phyloP scores from a whole-genome alignment of 2,888 invertebrate species.

The Podabrus alpinus region DNA sequence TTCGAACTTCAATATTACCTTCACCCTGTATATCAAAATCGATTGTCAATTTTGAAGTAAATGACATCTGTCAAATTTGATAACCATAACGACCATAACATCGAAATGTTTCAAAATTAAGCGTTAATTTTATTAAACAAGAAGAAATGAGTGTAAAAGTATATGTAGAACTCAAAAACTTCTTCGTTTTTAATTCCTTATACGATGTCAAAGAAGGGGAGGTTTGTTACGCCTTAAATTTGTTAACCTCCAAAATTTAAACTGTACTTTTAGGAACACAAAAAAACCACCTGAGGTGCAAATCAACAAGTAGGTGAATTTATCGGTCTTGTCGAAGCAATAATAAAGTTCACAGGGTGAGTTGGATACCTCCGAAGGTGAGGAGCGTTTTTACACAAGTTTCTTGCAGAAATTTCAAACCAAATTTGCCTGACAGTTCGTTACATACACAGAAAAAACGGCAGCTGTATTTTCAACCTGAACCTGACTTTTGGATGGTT shows the following conservation, averaged over 20 bases:
- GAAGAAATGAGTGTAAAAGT: conserved; percentile 51
- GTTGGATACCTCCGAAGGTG: conserved; percentile 43
- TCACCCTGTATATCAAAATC: neutral
- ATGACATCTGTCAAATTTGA: neutral
- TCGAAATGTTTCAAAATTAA: conserved; percentile 5
- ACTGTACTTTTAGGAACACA: conserved; percentile 70
- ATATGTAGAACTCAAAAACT: conserved; percentile 62
- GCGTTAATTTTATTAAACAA: neutral
- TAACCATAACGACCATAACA: neutral
- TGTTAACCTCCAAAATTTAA: neutral
- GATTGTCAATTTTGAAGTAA: neutral
- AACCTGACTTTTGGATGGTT: conserved; percentile 87
- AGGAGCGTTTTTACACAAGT: neutral
- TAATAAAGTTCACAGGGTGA: conserved; percentile 93
- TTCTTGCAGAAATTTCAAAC: conserved; percentile 73
- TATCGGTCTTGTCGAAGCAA: conserved; percentile 93
- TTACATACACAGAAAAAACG: conserved; percentile 88
- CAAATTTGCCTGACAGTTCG: conserved; percentile 77
- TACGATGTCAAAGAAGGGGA: conserved; percentile 86
- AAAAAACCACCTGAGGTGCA: conserved; percentile 82
- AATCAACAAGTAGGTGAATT: conserved; percentile 83
- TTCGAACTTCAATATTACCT: no score
- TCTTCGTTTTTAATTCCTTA: conserved; percentile 85
- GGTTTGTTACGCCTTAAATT: conserved; percentile 57
- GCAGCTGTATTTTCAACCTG: conserved; percentile 86